Evolutionary conservation across 2,797 vertebrate species (phyloP).

Genomic region (Parauchenoglanis ngamensis): DNA sequence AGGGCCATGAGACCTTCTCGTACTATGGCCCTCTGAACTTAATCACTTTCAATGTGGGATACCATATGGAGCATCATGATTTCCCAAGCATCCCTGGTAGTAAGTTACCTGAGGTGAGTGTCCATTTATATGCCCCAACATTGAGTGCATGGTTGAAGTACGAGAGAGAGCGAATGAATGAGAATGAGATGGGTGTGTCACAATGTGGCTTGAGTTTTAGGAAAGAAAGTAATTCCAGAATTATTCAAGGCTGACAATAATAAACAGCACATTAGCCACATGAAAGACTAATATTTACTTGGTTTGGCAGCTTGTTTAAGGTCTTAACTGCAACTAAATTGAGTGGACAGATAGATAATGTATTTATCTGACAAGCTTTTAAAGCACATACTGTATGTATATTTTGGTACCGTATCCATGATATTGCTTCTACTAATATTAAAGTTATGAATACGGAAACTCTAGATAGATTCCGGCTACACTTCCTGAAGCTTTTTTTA

Average conservation of each 20-base stretch:
- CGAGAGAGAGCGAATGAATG: too few relatives aligned
- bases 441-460: constrained; percentile 8
- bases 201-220: background rate
- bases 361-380: background rate
- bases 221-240: background rate
- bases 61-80: constrained; percentile 98
- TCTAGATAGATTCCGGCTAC: background rate
- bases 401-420: background rate
- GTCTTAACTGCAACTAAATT: background rate
- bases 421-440: constrained; percentile 28
- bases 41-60: constrained; percentile 97
- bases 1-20: constrained; percentile 96
- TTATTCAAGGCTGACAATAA: background rate
- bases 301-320: background rate
- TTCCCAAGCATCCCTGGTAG: constrained; percentile 96
- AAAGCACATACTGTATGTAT: background rate
- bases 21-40: constrained; percentile 93
- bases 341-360: background rate
- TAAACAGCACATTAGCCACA: background rate
- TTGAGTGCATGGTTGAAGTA: background rate
- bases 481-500: background rate
- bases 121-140: background rate
- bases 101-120: constrained; percentile 87
- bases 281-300: background rate
- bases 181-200: background rate